Evolutionary conservation across 2,888 invertebrate species (phyloP).

Genomic region (Dichetophora obliterata): DNA sequence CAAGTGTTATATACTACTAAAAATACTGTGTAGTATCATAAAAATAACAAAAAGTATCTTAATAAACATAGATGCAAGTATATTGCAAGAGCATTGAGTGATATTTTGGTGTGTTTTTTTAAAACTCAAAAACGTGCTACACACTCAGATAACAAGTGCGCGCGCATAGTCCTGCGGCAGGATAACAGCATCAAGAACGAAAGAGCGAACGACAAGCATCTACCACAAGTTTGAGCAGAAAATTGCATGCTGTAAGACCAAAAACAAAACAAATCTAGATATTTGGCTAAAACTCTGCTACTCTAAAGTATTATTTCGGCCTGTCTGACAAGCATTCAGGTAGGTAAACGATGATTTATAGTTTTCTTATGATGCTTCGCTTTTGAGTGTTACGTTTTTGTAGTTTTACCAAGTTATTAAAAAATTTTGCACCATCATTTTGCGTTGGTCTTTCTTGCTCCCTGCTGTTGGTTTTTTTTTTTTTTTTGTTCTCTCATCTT

Average conservation of each 20-base stretch:
- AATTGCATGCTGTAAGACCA: background rate
- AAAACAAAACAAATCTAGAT: background rate
- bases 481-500: background rate
- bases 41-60: background rate
- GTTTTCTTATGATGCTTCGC: background rate
- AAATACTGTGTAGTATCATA: background rate
- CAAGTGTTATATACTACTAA: background rate
- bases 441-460: background rate
- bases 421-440: background rate
- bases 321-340: background rate
- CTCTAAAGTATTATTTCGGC: background rate
- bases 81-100: background rate
- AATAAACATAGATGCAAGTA: background rate
- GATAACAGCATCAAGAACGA: background rate
- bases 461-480: background rate
- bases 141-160: background rate
- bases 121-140: background rate
- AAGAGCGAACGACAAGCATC: background rate
- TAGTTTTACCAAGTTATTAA: background rate
- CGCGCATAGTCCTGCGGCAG: slow-evolving; percentile 21
- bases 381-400: background rate
- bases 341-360: slow-evolving; percentile 8
- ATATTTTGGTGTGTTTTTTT: background rate
- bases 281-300: background rate
- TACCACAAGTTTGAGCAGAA: background rate